Percentiles rank a stretch among this genome's conserved stretches.
Evolutionary conservation across 2,113 vertebrate species (phyloP).

Genomic region (Mixornis gularis): DNA sequence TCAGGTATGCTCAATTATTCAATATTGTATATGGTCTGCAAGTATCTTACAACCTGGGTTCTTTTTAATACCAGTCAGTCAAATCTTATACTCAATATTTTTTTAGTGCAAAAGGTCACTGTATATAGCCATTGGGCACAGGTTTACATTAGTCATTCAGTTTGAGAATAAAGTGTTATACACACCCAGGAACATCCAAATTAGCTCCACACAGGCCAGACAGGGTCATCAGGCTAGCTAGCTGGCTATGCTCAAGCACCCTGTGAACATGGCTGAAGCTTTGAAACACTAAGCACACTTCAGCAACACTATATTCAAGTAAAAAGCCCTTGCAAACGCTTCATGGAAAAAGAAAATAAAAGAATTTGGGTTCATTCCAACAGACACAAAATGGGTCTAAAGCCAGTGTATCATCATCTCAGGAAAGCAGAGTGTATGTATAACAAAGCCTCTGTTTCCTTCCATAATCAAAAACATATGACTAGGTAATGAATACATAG

Average conservation of each 20-base stretch:
- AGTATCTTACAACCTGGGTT: background rate
- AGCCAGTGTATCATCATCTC: background rate
- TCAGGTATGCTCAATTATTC: background rate
- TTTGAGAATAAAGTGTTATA: background rate
- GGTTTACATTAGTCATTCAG: background rate
- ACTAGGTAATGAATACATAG: background rate
- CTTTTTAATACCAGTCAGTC: background rate
- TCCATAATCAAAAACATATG: background rate
- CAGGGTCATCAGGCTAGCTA: fast-evolving
- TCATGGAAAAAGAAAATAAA: background rate
- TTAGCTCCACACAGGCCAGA: background rate
- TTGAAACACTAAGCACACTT: background rate
- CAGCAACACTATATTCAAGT: background rate
- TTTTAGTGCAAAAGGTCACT: background rate
- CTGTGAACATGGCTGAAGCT: background rate
- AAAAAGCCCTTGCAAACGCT: background rate
- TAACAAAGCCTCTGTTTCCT: background rate
- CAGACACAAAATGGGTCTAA: background rate
- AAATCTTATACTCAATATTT: background rate
- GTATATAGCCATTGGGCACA: background rate
- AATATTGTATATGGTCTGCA: background rate
- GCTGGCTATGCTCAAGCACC: background rate
- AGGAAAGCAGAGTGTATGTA: background rate
- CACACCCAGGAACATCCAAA: background rate
- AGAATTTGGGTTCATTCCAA: background rate